Evolutionary conservation across 2,797 vertebrate genomes (phyloP).

Genomic region (Myripristis murdjan): DNA sequence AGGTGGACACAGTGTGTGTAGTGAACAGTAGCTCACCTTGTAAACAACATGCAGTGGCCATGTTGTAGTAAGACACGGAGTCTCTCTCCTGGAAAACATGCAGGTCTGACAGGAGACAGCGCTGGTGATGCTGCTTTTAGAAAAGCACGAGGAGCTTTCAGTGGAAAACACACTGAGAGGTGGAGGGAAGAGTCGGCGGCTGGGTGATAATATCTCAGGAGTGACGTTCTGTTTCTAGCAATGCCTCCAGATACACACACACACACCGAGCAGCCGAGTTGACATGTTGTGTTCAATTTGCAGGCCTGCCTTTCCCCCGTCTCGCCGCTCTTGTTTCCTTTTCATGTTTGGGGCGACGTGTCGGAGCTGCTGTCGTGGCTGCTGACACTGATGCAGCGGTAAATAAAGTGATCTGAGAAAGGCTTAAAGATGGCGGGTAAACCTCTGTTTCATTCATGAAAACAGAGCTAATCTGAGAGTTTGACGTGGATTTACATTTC

Average conservation of each 20-base stretch:
- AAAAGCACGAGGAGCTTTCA: not conserved
- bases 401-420: conserved; percentile 40
- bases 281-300: conserved; percentile 41
- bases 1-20: too few relatives aligned
- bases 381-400: conserved; percentile 23
- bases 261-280: conserved; percentile 6
- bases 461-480: conserved; percentile 25
- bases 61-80: too few relatives aligned
- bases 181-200: too few relatives aligned
- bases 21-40: too few relatives aligned
- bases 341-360: conserved; percentile 49
- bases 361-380: conserved; percentile 24
- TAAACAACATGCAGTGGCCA: too few relatives aligned
- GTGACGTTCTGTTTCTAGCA: conserved; percentile 15
- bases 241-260: conserved; percentile 24
- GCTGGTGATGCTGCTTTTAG: not conserved
- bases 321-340: conserved; percentile 18
- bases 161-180: not conserved
- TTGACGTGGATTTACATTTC: conserved; percentile 19
- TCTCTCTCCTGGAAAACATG: too few relatives aligned
- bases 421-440: conserved; percentile 15
- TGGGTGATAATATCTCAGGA: not conserved
- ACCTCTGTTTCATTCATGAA: conserved; percentile 26
- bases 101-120: not conserved
- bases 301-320: not conserved